phyloP scores from a whole-genome alignment of 2,888 invertebrate species.

The Cantharis rufa region DNA sequence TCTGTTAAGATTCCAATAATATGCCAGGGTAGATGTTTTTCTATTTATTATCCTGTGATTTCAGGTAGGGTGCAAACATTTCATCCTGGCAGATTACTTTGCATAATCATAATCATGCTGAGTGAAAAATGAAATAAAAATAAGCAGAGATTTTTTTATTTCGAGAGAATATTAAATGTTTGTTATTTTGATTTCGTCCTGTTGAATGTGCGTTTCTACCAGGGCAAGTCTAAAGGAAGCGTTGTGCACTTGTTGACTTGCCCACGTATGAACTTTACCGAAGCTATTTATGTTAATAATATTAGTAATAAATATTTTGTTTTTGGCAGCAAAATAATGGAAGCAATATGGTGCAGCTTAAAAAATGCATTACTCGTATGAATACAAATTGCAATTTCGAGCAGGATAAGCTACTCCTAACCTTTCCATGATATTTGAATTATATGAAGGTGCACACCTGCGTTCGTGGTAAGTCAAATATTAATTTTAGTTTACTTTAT shows the following conservation, averaged over 20 bases:
- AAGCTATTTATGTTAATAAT: not conserved
- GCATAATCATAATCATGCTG: not conserved
- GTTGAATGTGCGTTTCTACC: not conserved
- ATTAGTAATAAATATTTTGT: not conserved
- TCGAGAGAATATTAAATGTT: not conserved
- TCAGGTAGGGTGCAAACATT: not conserved
- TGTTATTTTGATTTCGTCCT: not conserved
- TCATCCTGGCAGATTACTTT: not conserved
- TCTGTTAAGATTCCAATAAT: not conserved
- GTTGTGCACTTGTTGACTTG: not conserved
- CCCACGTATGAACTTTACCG: not conserved
- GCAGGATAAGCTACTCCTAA: constrained; percentile 27
- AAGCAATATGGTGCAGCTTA: constrained; percentile 1
- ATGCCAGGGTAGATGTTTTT: not conserved
- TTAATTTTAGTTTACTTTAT: constrained; percentile 26
- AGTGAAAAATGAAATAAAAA: not conserved
- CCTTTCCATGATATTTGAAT: constrained; percentile 35
- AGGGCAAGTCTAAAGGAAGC: not conserved
- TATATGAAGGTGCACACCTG: constrained; percentile 21
- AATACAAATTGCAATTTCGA: constrained; percentile 9
- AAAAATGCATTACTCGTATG: constrained; percentile 1
- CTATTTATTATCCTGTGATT: not conserved
- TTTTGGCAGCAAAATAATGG: constrained; percentile 2
- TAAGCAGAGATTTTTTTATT: not conserved
- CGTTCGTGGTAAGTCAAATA: constrained; percentile 31